These are phyloP conservation scores for Zeuzera pyrina DNA, from an alignment of 2,888 invertebrate species.

Conservation along the genomic window DNA sequence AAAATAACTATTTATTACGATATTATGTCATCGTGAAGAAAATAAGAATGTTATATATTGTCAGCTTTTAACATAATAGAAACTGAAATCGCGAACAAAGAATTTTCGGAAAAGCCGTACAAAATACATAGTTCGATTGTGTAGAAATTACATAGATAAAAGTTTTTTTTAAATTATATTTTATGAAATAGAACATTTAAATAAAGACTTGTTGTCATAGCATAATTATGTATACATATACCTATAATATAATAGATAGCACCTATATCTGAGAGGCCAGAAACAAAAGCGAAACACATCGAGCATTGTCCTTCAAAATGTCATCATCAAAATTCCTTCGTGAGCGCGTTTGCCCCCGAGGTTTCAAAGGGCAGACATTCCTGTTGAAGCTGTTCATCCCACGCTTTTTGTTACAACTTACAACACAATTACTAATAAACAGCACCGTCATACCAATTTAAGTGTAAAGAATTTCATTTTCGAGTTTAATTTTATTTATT, in stretches of 20 bases:
- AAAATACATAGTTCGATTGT: too few relatives aligned
- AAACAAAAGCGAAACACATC: neutral
- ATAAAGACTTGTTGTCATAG: neutral
- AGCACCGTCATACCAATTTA: too few relatives aligned
- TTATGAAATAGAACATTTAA: neutral
- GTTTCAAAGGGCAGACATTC: slow-evolving; percentile 8
- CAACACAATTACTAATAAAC: too few relatives aligned
- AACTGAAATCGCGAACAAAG: too few relatives aligned
- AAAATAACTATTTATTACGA: too few relatives aligned
- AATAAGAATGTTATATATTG: too few relatives aligned
- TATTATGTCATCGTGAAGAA: too few relatives aligned
- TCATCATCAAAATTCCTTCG: slow-evolving; percentile 17
- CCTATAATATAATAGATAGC: neutral
- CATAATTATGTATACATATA: neutral
- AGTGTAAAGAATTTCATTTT: too few relatives aligned
- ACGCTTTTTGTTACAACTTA: slow-evolving; percentile 14
- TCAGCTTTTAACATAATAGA: too few relatives aligned
- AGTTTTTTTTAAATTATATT: neutral
- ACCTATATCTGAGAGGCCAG: neutral
- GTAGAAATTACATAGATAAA: too few relatives aligned
- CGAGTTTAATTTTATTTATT: too few relatives aligned
- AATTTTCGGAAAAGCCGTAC: too few relatives aligned
- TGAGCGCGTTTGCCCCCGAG: slow-evolving; percentile 8
- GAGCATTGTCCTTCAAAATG: neutral
- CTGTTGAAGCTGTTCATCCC: slow-evolving; percentile 12